Evolutionary conservation across 2,797 vertebrate genomes (phyloP).

Genomic region (Arctocebus calabarensis): DNA sequence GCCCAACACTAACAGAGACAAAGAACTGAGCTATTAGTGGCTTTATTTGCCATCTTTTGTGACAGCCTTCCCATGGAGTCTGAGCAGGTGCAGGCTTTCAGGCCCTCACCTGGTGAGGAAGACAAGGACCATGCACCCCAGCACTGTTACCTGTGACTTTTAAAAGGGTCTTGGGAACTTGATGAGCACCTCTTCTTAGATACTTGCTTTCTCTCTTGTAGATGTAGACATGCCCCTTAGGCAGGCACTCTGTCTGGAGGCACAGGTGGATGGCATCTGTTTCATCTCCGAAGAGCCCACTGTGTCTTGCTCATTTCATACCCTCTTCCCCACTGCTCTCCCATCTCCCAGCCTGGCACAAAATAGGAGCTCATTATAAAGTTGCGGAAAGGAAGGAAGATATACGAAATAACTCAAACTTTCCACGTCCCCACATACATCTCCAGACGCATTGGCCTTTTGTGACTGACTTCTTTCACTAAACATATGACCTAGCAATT

Average conservation of each 20-base stretch:
- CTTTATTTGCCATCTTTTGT: neutral
- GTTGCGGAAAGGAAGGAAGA: neutral
- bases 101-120: neutral
- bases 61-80: neutral
- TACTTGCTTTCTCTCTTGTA: fast-evolving
- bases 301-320: neutral
- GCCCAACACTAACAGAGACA: fast-evolving
- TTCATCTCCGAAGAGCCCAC: neutral
- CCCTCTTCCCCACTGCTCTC: too few relatives aligned
- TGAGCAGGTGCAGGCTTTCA: neutral
- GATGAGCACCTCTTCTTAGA: neutral
- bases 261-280: neutral
- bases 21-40: fast-evolving
- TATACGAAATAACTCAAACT: neutral
- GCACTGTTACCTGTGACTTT: neutral
- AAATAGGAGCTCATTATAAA: neutral
- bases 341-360: neutral
- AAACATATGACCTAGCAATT: neutral
- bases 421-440: fast-evolving
- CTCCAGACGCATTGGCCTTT: neutral
- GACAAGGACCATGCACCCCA: neutral
- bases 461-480: too few relatives aligned
- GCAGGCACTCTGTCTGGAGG: neutral
- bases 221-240: fast-evolving
- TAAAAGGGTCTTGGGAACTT: neutral